Evolutionary conservation across 2,888 invertebrate species (phyloP).

Genomic region (Lottia gigantea): DNA sequence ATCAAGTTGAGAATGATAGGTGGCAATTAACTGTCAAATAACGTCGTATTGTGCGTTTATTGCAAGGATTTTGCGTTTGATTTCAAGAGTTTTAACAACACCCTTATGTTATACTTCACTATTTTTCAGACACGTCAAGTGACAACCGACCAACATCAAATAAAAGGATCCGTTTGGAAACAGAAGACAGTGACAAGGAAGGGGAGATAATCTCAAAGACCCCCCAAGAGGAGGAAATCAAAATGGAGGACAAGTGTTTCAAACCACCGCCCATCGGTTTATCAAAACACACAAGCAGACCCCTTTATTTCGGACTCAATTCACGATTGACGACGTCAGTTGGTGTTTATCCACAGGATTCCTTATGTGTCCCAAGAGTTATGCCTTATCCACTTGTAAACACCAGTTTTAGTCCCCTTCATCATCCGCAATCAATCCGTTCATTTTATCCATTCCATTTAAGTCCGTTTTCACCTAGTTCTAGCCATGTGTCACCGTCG

Average conservation of each 20-base stretch:
- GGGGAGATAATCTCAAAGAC: conserved; percentile 10
- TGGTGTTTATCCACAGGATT: conserved; percentile 11
- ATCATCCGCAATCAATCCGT: conserved; percentile 8
- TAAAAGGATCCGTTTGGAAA: not conserved
- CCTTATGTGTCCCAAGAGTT: conserved; percentile 16
- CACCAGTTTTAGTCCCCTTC: conserved; percentile 11
- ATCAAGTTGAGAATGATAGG: not conserved
- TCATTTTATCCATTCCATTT: conserved; percentile 16
- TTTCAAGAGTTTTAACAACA: conserved; percentile 3
- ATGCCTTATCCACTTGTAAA: conserved; percentile 20
- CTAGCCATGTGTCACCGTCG: conserved; percentile 18
- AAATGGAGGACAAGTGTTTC: conserved; percentile 12
- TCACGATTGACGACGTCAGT: not conserved
- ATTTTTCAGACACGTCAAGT: conserved; percentile 10
- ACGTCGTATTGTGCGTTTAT: not conserved
- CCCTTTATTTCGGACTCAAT: conserved; percentile 10
- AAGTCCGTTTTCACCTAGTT: conserved; percentile 7
- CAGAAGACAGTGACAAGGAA: conserved; percentile 14
- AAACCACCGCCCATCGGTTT: conserved; percentile 19
- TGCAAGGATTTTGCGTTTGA: conserved; percentile 5
- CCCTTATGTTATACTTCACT: conserved; percentile 4
- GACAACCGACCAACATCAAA: conserved; percentile 1
- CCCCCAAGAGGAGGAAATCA: conserved; percentile 14
- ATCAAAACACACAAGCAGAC: conserved; percentile 15
- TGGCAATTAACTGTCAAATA: conserved; percentile 3